These are phyloP conservation scores for Hirudo medicinalis DNA, from an alignment of 1,140 invertebrate species.

Conservation along the genomic window DNA sequence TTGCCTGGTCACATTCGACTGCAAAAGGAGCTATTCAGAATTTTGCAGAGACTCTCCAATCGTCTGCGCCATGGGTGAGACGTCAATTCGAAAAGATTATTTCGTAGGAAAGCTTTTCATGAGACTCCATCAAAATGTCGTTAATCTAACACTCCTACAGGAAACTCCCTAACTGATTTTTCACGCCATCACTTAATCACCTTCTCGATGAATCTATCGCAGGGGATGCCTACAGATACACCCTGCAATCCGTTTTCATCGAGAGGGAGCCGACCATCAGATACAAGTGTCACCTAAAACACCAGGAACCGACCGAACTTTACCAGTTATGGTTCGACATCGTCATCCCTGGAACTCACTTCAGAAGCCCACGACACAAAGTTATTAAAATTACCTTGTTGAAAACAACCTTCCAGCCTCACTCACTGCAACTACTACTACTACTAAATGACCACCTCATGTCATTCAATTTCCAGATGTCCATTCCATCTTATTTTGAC, in stretches of 20 bases:
- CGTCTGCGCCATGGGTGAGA: conserved; percentile 18
- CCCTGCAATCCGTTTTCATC: conserved; percentile 29
- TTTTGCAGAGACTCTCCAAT: conserved; percentile 5
- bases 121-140: no score
- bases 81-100: background rate
- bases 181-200: background rate
- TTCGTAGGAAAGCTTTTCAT: no score
- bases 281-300: conserved; percentile 30
- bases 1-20: background rate
- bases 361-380: no score
- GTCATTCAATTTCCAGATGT: no score
- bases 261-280: conserved; percentile 18
- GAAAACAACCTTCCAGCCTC: no score
- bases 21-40: conserved; percentile 8
- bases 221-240: conserved; percentile 33
- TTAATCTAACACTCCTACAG: no score
- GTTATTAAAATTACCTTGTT: no score
- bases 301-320: conserved; percentile 27
- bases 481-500: no score
- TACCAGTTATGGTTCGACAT: conserved; percentile 32
- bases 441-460: no score
- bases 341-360: no score
- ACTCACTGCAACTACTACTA: no score
- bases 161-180: background rate
- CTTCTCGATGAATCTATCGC: background rate